A percentile compares a stretch with the other conserved stretches of the same genome.
Evolutionary conservation across 1,140 invertebrate genomes (phyloP).

Genomic region (Phthorimaea operculella): DNA sequence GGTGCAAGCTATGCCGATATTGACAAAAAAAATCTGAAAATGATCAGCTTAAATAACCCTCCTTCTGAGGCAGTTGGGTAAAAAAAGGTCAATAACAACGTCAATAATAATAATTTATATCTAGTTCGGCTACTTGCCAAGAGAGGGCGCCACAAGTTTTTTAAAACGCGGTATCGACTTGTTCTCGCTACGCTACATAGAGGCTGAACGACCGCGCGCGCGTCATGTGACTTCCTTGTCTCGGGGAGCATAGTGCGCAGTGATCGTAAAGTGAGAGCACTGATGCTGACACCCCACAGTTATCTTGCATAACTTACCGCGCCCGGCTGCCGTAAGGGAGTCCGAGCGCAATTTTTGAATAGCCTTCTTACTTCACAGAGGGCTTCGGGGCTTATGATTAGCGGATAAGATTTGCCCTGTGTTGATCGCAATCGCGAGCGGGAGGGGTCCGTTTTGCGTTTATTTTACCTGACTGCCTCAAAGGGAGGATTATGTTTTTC

Average conservation of each 20-base stretch:
- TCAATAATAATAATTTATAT: too few species aligned
- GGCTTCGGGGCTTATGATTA: constrained; percentile 26
- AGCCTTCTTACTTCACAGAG: constrained; percentile 74
- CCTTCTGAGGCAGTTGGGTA: too few species aligned
- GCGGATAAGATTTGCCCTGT: too few species aligned
- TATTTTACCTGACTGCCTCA: not conserved
- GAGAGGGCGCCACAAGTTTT: constrained; percentile 37
- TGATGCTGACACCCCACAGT: constrained; percentile 73
- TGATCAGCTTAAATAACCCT: too few species aligned
- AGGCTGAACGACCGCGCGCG: not conserved
- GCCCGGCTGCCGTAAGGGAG: constrained; percentile 62
- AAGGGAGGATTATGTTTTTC: too few species aligned
- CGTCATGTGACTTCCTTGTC: constrained; percentile 68
- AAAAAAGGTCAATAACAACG: too few species aligned
- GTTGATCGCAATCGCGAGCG: too few species aligned
- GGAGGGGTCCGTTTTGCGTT: not conserved
- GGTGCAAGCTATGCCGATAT: too few species aligned
- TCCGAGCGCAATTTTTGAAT: constrained; percentile 75
- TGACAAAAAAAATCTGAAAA: too few species aligned
- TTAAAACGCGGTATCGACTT: constrained; percentile 32
- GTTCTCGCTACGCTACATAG: constrained; percentile 10
- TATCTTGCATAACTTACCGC: constrained; percentile 58
- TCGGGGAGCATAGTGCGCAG: constrained; percentile 76
- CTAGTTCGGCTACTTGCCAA: constrained; percentile 6
- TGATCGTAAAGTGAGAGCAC: constrained; percentile 77